A percentile compares a stretch with the other conserved stretches of the same genome.
phyloP scores from a whole-genome alignment of 2,113 vertebrate genomes.

The Ancistrus triradiatus region DNA sequence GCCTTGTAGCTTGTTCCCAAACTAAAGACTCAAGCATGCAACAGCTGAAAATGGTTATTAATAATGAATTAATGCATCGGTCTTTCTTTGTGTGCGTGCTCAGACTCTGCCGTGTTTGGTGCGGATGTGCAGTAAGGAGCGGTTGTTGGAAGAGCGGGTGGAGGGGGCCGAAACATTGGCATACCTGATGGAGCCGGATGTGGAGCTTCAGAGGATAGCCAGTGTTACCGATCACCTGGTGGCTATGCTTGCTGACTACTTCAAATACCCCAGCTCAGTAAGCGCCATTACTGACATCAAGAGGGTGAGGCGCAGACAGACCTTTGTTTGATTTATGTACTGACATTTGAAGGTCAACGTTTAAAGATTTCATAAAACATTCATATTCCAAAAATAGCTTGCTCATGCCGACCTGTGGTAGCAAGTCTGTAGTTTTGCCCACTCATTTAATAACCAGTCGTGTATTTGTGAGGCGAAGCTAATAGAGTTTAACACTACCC shows the following conservation, averaged over 20 bases:
- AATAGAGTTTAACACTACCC: too few species aligned
- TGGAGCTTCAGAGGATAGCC: slow-evolving; percentile 94
- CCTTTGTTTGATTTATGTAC: neutral
- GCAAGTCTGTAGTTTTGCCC: too few species aligned
- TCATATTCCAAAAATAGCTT: neutral
- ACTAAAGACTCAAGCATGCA: too few species aligned
- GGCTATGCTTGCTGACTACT: slow-evolving; percentile 95
- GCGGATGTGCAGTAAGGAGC: slow-evolving; percentile 97
- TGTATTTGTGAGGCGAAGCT: too few species aligned
- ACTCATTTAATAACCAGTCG: too few species aligned
- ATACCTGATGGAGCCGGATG: slow-evolving; percentile 94
- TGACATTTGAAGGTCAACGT: slow-evolving; percentile 11
- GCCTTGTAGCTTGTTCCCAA: too few species aligned
- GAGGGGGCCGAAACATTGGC: slow-evolving; percentile 95
- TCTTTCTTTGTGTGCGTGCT: neutral
- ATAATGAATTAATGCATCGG: too few species aligned
- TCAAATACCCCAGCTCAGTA: slow-evolving; percentile 98
- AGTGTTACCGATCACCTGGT: slow-evolving; percentile 97
- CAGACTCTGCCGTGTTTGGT: slow-evolving; percentile 95
- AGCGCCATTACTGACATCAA: slow-evolving; percentile 98
- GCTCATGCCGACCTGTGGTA: too few species aligned
- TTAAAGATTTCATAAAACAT: slow-evolving; percentile 16
- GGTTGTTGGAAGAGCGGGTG: slow-evolving; percentile 90
- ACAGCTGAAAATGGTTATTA: too few species aligned
- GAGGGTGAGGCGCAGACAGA: slow-evolving; percentile 74